Base-by-base conservation (phyloP, 1,140 invertebrate species). In the Drosophila kepulauana region DNA sequence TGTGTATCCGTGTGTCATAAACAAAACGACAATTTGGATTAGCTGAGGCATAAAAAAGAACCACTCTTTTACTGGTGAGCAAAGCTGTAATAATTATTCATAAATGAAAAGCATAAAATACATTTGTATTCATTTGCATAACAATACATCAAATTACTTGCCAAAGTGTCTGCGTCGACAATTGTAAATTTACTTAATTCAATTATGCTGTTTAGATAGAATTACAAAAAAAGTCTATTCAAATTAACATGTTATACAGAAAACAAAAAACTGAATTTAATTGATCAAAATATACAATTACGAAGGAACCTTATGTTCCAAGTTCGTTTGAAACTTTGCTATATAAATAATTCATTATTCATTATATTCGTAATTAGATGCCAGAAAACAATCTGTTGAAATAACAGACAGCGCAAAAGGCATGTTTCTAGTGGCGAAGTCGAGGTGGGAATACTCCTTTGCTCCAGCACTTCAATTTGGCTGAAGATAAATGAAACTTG, bases 1-100 rank as follows among this genome's bases (percentile, higher is more conserved):
- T 54, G 41, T 58, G 62, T 63, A 57, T 16, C n/a, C 46, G 25
- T 62, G 45, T 64, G 59, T 54, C 67, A 82, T 52, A 71, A 79
- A 65, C 33, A 51, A 71, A 49, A 30, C 54, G 43, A 69, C 56
- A 63, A 67, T 61, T 86, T 52, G 82, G 82, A 86, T 86, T 87
- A 86, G 68, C 82, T 59, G 43, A 78, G 73, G 65, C 46, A 57
- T 10, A 38, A 38, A 38, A 38, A 38, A 38, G 2, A 8, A 38
- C 48, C 20, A 10, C 13, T 15, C n/a, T n/a, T 3, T 38, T 43
- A 43, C 35, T 38, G 28, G 82, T 85, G 46, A 69, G 57, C 25
- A 13, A 35, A 35, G 11, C 1, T 16, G 30, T 8, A 20, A 35
- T 48, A 16, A 13, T 59, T 51, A 28, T 54, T 52, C 15, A 62